Base-by-base conservation (phyloP, 2,888 invertebrate genomes). In the Seira ritae region DNA sequence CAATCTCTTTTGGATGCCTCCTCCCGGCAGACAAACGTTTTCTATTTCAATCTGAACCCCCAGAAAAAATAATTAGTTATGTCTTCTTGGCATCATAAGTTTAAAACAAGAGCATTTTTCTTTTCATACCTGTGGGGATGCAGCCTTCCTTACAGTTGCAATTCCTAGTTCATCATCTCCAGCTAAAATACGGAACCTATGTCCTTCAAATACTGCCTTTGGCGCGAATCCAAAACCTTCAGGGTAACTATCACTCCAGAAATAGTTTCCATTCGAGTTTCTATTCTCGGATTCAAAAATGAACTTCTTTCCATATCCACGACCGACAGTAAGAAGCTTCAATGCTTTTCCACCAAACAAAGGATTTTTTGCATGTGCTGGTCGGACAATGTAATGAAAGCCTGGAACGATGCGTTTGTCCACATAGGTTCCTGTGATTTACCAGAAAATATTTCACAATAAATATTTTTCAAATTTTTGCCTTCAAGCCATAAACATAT, bases 221-320 rank as follows among this genome's bases (percentile, higher is more conserved):
- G 94, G 92, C 90, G 94, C 94, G 46, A 91, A 91, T 15, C 94
- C 95, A 82, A 94, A 91, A 50, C 95, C 95, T 89, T 94, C 94
- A 2, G 94, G 93, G 88, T 94, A 94, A 60, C 94, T 95, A 91
- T 95, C 95, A 23, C 95, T 95, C 95, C 95, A 95, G 91, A 95
- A 94, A 90, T 93, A 94, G 90, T 94, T 94, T 65, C 90, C 89
- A 84, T 91, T 91, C 8, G 88, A 85, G 84, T 91, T 91, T 17
- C 91, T 89, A 17, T 86, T 87, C 87, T 94, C 92, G 1, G 93
- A 93, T 88, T 93, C 92, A 91, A 95, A 95, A 0, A 94, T 94
- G 81, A 95, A 92, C 70, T 95, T 92, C 90, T 95, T 95, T 31
- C 95, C 95, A 89, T 95, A 95, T 19, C 95, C 95, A 92, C 94